Conservation (phyloP, 2,113 vertebrate species). For the Zosterops lateralis region DNA sequence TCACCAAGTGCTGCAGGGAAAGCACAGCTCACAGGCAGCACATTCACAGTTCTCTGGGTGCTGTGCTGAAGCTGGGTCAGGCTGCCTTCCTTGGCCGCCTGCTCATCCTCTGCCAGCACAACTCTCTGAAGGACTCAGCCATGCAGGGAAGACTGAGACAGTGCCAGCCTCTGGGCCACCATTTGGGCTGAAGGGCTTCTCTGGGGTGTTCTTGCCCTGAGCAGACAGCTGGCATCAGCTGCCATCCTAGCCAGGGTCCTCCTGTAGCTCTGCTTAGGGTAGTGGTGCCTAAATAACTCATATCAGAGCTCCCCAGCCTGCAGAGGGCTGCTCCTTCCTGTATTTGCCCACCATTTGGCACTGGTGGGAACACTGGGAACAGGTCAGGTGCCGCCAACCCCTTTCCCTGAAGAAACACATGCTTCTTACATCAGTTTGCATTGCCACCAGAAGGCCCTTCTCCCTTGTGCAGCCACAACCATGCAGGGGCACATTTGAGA, state of each 20-base stretch:
- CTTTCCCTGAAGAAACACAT: accelerated
- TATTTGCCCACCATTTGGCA: not conserved
- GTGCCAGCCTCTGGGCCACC: not conserved
- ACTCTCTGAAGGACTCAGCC: not conserved
- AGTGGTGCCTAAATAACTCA: not conserved
- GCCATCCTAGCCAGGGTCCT: not conserved
- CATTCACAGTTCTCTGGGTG: accelerated
- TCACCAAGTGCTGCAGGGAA: not conserved
- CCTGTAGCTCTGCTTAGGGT: not conserved
- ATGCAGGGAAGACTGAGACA: not conserved
- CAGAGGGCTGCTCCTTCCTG: not conserved
- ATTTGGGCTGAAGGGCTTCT: not conserved
- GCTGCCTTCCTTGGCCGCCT: not conserved
- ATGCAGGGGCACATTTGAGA: accelerated
- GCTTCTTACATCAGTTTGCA: accelerated
- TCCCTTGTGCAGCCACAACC: not conserved
- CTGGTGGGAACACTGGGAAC: not conserved
- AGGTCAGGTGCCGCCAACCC: not conserved
- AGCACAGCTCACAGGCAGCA: not conserved
- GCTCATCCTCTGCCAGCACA: not conserved
- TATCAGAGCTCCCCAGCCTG: not conserved
- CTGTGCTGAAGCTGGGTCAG: not conserved
- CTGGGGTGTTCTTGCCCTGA: accelerated
- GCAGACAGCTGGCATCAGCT: not conserved
- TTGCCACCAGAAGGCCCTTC: not conserved